Evolutionary conservation across 2,888 invertebrate species (phyloP).

Genomic region (Pogonocherus hispidulus): DNA sequence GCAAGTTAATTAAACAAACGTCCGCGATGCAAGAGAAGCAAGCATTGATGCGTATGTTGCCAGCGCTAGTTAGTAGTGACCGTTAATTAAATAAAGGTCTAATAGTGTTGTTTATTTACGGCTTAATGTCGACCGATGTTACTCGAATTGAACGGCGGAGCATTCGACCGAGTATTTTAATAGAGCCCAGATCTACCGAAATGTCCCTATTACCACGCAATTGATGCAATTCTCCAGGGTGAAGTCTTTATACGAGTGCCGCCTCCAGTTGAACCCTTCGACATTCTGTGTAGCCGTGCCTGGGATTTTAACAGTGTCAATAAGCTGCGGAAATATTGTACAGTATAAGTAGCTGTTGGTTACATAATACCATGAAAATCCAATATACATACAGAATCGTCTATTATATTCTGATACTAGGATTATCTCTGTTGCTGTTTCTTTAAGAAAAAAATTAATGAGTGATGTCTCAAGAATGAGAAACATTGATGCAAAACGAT

Average conservation of each 20-base stretch:
- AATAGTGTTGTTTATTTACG: conserved; percentile 26
- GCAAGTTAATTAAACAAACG: conserved; percentile 22
- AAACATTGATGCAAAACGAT: too few relatives aligned
- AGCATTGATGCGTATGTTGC: conserved; percentile 21
- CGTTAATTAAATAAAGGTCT: conserved; percentile 27
- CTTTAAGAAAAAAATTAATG: too few relatives aligned
- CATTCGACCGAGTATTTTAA: conserved; percentile 23
- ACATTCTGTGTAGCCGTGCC: not conserved
- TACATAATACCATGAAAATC: not conserved
- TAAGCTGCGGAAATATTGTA: not conserved
- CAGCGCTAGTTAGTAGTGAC: conserved; percentile 24
- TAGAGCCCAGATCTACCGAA: conserved; percentile 20
- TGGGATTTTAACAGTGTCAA: conserved; percentile 1
- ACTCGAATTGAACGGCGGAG: conserved; percentile 15
- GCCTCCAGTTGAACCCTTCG: conserved; percentile 3
- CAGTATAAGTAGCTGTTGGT: not conserved
- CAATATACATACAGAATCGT: too few relatives aligned
- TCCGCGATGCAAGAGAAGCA: conserved; percentile 19
- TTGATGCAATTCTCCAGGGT: conserved; percentile 18
- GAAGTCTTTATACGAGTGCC: conserved; percentile 14
- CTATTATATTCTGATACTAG: too few relatives aligned
- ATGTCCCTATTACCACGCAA: conserved; percentile 20
- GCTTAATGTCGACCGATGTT: conserved; percentile 16
- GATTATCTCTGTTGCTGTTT: too few relatives aligned
- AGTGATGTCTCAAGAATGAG: too few relatives aligned